Conservation (phyloP, 2,888 invertebrate species). For the Rhagonycha lutea region DNA sequence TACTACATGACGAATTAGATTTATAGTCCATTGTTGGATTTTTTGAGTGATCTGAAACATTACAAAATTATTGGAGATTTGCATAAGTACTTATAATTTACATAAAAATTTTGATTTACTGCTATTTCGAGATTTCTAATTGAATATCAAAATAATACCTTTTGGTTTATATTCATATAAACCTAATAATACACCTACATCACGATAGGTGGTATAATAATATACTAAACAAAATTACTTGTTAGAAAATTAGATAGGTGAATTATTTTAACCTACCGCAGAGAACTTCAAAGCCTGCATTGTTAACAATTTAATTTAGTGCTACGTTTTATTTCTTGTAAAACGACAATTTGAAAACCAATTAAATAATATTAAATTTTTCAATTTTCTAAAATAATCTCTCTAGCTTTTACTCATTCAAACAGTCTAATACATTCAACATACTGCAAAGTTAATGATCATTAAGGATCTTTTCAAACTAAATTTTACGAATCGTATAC, state of each 20-base stretch:
- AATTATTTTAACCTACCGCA: constrained; percentile 1
- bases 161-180: neutral
- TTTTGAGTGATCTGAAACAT: constrained; percentile 65
- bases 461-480: no score
- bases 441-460: no score
- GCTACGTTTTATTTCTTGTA: neutral
- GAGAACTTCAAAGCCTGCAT: neutral
- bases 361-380: no score
- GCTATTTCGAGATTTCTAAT: constrained; percentile 73
- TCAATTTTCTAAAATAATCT: no score
- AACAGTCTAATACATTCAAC: no score
- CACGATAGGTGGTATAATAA: neutral
- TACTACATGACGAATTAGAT: constrained; percentile 85
- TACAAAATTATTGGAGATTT: neutral
- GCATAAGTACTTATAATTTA: neutral
- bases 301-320: neutral
- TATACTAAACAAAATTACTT: neutral
- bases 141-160: neutral
- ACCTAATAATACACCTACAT: neutral
- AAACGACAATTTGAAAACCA: neutral
- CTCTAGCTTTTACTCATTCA: no score
- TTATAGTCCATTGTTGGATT: constrained; percentile 88
- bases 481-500: no score
- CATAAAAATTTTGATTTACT: constrained; percentile 60
- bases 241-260: neutral